These are phyloP conservation scores for Monopis laevigella DNA, from an alignment of 2,888 invertebrate genomes.

Conservation along the genomic window DNA sequence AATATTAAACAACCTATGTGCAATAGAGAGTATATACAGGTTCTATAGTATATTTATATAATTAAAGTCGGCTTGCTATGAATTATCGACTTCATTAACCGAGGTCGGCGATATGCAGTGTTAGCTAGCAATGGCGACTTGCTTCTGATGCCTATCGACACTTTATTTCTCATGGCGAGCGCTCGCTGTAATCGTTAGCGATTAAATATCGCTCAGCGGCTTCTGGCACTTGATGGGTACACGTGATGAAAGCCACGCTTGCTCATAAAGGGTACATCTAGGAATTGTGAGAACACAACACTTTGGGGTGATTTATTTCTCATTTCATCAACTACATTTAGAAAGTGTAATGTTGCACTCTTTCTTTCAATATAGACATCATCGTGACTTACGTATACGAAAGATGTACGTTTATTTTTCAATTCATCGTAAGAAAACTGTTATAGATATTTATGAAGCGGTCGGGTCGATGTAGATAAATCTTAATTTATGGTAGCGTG, in stretches of 20 bases:
- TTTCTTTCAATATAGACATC: too few relatives aligned
- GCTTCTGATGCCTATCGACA: neutral
- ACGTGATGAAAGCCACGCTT: neutral
- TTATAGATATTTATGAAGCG: too few relatives aligned
- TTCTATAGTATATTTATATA: too few relatives aligned
- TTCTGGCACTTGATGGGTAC: neutral
- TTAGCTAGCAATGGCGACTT: neutral
- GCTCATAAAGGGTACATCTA: too few relatives aligned
- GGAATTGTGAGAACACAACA: neutral
- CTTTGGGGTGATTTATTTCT: constrained; percentile 6
- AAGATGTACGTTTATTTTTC: too few relatives aligned
- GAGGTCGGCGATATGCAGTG: neutral
- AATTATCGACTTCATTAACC: constrained; percentile 3
- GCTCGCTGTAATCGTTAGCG: neutral
- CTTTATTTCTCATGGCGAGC: neutral
- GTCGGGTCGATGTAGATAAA: too few relatives aligned
- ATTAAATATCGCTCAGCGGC: constrained; percentile 3
- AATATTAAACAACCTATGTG: too few relatives aligned
- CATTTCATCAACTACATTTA: neutral
- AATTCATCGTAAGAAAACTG: too few relatives aligned
- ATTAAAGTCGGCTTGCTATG: constrained; percentile 1
- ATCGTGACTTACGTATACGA: too few relatives aligned
- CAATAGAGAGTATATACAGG: too few relatives aligned
- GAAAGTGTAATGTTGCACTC: too few relatives aligned
- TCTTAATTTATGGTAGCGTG: too few relatives aligned